These are phyloP conservation scores for Lydus trimaculatus DNA, from an alignment of 2,888 invertebrate genomes.

Conservation along the genomic window DNA sequence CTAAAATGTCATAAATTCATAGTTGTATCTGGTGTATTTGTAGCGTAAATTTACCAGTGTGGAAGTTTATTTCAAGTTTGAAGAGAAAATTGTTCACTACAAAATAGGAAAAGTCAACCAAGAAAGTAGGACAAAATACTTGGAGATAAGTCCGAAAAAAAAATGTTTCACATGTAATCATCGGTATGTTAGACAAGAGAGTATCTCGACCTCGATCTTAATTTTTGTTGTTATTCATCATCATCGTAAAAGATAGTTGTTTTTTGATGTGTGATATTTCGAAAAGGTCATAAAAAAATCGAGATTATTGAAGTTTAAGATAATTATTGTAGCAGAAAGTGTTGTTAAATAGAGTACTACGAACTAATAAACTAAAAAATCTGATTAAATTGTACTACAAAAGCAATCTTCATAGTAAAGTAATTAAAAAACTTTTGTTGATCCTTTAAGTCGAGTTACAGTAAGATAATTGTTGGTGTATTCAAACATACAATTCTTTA, in stretches of 20 bases:
- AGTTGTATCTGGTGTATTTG: not conserved
- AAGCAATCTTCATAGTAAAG: too few species aligned
- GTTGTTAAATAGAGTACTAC: too few species aligned
- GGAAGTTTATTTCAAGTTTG: not conserved
- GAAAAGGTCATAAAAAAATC: too few species aligned
- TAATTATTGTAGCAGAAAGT: too few species aligned
- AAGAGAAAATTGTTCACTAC: not conserved
- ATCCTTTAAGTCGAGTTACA: too few species aligned
- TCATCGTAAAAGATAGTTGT: too few species aligned
- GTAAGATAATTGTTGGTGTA: constrained; percentile 14
- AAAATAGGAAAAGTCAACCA: not conserved
- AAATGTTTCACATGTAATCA: not conserved
- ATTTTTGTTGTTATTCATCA: not conserved
- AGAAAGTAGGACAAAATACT: constrained; percentile 14
- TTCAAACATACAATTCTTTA: not conserved
- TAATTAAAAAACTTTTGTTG: too few species aligned
- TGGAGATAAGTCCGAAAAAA: not conserved
- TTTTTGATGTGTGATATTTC: too few species aligned
- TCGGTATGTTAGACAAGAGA: not conserved
- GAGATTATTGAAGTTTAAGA: too few species aligned
- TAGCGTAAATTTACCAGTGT: not conserved
- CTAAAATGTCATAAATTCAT: not conserved
- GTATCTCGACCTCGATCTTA: not conserved
- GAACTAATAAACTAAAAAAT: too few species aligned
- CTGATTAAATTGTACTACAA: too few species aligned